These are phyloP conservation scores for Marmota monax DNA, from an alignment of 2,113 vertebrate species.

Conservation along the genomic window DNA sequence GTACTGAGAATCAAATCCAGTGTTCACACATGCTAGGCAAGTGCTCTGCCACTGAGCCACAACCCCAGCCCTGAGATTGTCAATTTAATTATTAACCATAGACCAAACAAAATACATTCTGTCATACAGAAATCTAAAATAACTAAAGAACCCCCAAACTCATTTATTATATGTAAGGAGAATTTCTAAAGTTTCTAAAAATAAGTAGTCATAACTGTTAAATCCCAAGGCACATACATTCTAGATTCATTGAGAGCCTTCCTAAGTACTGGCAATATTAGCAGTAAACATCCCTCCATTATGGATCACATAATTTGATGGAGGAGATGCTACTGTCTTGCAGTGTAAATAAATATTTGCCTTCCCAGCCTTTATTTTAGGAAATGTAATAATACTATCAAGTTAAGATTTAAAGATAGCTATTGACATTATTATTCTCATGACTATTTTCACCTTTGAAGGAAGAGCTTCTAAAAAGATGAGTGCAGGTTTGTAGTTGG, in stretches of 20 bases:
- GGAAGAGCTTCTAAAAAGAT: background rate
- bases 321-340: background rate
- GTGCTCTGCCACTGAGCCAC: too few relatives aligned
- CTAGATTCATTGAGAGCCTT: background rate
- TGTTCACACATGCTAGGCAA: too few relatives aligned
- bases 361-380: constrained; percentile 16
- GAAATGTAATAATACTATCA: constrained; percentile 7
- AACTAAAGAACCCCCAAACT: background rate
- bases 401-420: constrained; percentile 45
- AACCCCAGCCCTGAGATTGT: background rate
- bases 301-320: background rate
- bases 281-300: background rate
- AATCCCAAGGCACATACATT: background rate
- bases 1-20: too few relatives aligned
- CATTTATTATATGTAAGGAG: constrained; percentile 8
- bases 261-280: background rate
- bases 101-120: constrained; percentile 7
- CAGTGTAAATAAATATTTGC: background rate
- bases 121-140: constrained; percentile 51
- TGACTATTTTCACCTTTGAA: background rate
- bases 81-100: constrained; percentile 44
- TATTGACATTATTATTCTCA: background rate
- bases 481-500: background rate
- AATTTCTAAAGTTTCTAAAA: background rate
- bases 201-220: background rate